Evolutionary conservation across 2,113 vertebrate species (phyloP).

Genomic region (Clarias macrocephalus): DNA sequence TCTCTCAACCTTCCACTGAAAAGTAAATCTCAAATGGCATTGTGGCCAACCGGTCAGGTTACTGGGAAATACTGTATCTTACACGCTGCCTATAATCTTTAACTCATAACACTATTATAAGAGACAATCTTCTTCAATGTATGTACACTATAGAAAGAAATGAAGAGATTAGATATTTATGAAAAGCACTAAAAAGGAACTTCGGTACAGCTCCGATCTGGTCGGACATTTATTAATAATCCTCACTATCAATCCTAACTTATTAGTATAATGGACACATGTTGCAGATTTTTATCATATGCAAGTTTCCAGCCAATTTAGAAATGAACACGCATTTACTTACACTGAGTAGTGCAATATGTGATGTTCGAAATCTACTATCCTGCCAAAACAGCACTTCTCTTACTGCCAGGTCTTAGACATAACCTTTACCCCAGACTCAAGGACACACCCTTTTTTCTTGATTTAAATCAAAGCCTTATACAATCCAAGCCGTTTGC

Average conservation of each 20-base stretch:
- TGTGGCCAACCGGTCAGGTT: background rate
- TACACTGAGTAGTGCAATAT: background rate
- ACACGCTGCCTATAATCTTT: background rate
- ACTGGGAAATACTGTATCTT: background rate
- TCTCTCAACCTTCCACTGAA: slow-evolving; percentile 38
- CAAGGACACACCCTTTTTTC: background rate
- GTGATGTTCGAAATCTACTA: background rate
- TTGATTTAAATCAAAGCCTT: background rate
- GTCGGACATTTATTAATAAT: background rate
- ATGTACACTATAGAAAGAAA: background rate
- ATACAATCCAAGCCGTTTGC: background rate
- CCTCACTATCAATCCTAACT: background rate
- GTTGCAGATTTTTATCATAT: background rate
- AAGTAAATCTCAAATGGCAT: background rate
- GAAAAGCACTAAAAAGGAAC: background rate
- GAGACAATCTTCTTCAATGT: background rate
- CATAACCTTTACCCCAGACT: background rate
- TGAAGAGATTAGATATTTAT: background rate
- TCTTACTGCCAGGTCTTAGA: background rate
- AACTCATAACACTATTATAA: background rate
- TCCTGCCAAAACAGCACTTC: background rate
- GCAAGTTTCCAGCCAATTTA: background rate
- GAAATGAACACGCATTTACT: background rate
- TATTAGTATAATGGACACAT: background rate
- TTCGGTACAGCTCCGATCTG: background rate